Evolutionary conservation across 2,113 vertebrate species (phyloP).

Genomic region (Dromiciops gliroides): DNA sequence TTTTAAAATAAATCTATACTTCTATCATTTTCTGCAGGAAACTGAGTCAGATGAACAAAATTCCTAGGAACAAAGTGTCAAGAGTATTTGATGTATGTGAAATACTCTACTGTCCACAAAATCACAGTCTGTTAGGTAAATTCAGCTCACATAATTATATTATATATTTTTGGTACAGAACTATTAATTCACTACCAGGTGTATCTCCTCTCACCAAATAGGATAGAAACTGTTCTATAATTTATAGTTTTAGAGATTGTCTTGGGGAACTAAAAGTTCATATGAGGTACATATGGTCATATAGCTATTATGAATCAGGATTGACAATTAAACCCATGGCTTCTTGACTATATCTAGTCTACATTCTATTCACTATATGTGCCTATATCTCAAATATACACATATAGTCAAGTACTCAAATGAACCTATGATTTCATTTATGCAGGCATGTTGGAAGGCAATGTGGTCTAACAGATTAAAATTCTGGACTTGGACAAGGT

Average conservation of each 20-base stretch:
- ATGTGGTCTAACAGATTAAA: not conserved
- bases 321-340: not conserved
- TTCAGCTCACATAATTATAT: not conserved
- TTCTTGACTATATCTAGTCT: not conserved
- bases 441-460: not conserved
- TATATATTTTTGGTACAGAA: not conserved
- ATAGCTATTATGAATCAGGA: too few relatives aligned
- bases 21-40: not conserved
- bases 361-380: not conserved
- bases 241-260: not conserved
- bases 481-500: not conserved
- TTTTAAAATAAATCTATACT: not conserved
- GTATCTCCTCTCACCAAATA: not conserved
- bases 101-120: not conserved
- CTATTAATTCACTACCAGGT: not conserved
- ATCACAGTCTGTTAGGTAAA: not conserved
- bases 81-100: not conserved
- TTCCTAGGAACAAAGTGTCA: not conserved
- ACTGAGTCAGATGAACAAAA: not conserved
- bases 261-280: not conserved
- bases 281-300: too few relatives aligned
- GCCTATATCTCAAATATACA: not conserved
- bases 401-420: not conserved
- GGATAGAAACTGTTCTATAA: not conserved
- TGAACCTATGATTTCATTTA: not conserved